Evolutionary conservation across 2,797 vertebrate species (phyloP).

Genomic region (Rousettus madagascariensis): DNA sequence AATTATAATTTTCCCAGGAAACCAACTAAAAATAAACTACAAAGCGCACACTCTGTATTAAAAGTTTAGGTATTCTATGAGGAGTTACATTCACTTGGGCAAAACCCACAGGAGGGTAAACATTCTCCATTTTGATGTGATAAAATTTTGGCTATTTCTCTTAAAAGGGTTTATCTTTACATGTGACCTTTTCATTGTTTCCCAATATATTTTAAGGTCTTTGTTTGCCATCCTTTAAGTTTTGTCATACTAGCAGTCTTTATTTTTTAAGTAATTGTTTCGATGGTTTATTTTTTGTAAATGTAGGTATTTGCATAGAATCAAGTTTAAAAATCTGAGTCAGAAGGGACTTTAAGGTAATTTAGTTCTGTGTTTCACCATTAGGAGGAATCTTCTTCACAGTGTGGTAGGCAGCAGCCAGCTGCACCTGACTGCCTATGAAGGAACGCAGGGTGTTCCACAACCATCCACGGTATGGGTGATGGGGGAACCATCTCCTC

Average conservation of each 20-base stretch:
- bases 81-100: background rate
- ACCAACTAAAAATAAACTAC: constrained; percentile 39
- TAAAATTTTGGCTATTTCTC: background rate
- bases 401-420: background rate
- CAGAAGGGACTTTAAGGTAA: background rate
- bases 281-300: background rate
- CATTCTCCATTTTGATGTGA: background rate
- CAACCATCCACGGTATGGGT: rapidly evolving
- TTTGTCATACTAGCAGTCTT: background rate
- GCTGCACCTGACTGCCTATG: background rate
- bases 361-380: background rate
- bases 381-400: background rate
- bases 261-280: background rate
- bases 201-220: background rate
- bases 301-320: background rate
- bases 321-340: background rate
- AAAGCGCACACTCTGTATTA: background rate
- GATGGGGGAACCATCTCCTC: background rate
- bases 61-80: background rate
- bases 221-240: background rate
- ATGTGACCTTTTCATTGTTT: background rate
- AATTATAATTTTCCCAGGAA: constrained; percentile 22
- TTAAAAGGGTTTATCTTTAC: background rate
- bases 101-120: background rate
- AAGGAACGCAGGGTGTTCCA: rapidly evolving